Conservation (phyloP, 2,113 vertebrate species). For the Solea senegalensis region DNA sequence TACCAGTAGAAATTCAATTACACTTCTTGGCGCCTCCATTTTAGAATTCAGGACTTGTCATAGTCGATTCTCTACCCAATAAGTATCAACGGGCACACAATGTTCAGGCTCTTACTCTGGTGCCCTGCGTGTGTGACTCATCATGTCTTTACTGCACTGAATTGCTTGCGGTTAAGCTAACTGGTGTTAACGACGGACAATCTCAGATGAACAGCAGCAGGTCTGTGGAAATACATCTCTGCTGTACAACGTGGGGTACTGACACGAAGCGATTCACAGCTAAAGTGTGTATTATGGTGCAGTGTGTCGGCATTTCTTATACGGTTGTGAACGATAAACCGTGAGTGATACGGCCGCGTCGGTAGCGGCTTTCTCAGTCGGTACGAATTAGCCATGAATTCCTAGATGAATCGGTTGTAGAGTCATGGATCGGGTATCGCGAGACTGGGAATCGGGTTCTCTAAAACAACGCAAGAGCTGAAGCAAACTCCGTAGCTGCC, state of each 20-base stretch:
- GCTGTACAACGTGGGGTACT: no score
- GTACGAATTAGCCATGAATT: no score
- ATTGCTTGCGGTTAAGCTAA: conserved; percentile 1
- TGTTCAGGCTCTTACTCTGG: neutral
- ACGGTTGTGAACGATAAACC: no score
- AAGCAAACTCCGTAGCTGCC: no score
- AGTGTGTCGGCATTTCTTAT: neutral
- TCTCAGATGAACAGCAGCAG: neutral
- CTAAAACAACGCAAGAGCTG: no score
- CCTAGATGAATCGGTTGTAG: no score
- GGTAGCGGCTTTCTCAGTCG: no score
- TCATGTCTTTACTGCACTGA: conserved; percentile 6
- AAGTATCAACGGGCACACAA: neutral
- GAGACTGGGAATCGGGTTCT: no score
- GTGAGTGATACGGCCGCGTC: no score
- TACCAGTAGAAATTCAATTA: neutral
- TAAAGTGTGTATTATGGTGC: no score
- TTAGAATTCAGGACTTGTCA: neutral
- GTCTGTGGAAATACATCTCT: neutral
- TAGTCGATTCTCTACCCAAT: neutral
- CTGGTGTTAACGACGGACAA: neutral
- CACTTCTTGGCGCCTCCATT: neutral
- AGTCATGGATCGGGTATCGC: no score
- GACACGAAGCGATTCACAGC: no score
- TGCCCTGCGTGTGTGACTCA: neutral